phyloP scores from a whole-genome alignment of 2,888 invertebrate species.

The Morinoia aosen region DNA sequence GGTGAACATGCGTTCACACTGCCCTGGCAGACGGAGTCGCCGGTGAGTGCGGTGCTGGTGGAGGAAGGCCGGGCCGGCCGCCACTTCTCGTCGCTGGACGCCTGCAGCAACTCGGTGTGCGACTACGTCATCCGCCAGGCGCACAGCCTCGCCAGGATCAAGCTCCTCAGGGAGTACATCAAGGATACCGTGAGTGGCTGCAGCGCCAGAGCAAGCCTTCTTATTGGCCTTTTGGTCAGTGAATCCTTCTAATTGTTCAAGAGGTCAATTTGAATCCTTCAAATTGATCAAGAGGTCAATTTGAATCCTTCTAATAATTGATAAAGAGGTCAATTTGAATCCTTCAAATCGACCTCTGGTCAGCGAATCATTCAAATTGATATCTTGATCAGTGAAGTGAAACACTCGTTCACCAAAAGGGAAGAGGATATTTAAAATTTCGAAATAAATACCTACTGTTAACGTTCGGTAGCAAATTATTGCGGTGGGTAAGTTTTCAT shows the following conservation, averaged over 20 bases:
- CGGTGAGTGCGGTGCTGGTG: neutral
- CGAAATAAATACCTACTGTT: no score
- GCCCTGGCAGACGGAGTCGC: neutral
- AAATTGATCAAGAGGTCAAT: neutral
- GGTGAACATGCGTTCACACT: neutral
- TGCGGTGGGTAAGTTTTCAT: no score
- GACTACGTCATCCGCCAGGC: conserved; percentile 63
- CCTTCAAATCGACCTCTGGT: no score
- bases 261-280: neutral
- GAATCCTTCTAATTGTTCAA: neutral
- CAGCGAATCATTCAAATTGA: no score
- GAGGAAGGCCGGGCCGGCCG: neutral
- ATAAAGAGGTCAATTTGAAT: neutral
- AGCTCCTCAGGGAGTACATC: conserved; percentile 61
- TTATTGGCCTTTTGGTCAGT: neutral
- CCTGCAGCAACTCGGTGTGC: conserved; percentile 59
- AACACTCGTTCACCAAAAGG: no score
- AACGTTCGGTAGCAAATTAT: no score
- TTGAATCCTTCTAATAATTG: neutral
- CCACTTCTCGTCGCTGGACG: conserved; percentile 34
- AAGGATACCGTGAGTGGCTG: conserved; percentile 58
- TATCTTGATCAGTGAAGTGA: no score
- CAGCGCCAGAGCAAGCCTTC: neutral
- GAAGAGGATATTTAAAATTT: no score
- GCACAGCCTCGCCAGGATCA: conserved; percentile 59